phyloP scores from a whole-genome alignment of 2,113 vertebrate genomes.

The Dicrurus megarhynchus region DNA sequence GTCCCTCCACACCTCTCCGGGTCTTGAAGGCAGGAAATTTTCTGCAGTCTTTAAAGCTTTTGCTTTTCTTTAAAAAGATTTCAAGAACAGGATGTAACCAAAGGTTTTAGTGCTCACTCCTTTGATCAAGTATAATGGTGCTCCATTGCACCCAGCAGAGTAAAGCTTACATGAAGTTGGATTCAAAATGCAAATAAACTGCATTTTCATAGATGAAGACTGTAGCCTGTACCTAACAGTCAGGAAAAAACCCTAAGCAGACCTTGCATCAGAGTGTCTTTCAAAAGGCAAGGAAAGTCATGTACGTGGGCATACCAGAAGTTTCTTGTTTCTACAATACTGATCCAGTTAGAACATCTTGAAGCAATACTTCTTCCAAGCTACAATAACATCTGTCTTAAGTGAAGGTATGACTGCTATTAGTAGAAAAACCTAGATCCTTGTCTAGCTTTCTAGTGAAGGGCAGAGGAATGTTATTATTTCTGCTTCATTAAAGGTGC shows the following conservation, averaged over 20 bases:
- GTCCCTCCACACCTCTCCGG: background rate
- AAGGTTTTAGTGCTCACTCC: background rate
- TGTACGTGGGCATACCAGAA: fast-evolving
- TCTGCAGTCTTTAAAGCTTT: background rate
- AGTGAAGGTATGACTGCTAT: background rate
- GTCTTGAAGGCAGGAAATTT: background rate
- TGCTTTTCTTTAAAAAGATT: background rate
- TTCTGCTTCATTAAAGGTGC: background rate
- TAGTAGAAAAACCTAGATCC: background rate
- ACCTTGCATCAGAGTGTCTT: background rate
- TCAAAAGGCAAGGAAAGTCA: background rate
- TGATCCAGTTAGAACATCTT: background rate
- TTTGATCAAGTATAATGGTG: background rate
- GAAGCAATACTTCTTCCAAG: background rate
- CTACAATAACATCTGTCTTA: background rate
- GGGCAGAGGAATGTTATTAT: background rate
- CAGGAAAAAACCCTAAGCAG: background rate
- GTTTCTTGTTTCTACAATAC: background rate
- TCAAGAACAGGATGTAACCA: background rate
- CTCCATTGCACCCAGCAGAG: background rate
- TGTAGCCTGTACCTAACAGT: background rate
- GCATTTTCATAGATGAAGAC: background rate
- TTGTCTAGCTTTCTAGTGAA: background rate
- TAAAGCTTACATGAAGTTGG: background rate
- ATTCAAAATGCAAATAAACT: background rate